Base-by-base conservation (phyloP, 2,113 vertebrate genomes). In the Xiphias gladius region DNA sequence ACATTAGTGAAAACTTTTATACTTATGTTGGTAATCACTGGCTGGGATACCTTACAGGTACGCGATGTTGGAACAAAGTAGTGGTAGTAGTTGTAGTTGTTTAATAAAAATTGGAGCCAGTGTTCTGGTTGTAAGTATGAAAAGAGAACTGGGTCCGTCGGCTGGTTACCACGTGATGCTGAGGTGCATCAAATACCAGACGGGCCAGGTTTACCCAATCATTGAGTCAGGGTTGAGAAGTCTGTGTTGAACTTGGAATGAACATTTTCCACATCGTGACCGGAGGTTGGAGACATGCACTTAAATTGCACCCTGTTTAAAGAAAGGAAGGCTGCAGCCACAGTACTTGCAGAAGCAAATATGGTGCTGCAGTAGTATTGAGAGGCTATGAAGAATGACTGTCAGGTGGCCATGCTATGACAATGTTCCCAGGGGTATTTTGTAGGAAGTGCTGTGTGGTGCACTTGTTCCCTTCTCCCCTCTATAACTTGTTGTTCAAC, bases 151-250 rank as follows among this genome's bases (percentile, higher is more conserved):
- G 32, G 64, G 30, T 9, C 30, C 24, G 62, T 64, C 12, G 28
- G 37, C 28, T 37, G 39, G 58, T 73, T 39, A 14, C 11, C 17
- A 59, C 6, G 5, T 68, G 30, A 46, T 41, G 9, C 52, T 28
- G 30, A 59, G 43, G 6, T 10, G 17, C 28, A 78, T 61, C 30
- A 22, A 22, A 78, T 68, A 48, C 26, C 63, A 68, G 65, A 69
- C 52, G 50, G 19, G 13, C 30, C 24, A 63, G 32, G n/a, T 41
- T 30, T 57, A 64, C 35, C 11, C 14, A 24, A 13, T 81, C 19
- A 43, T 6, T 7, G 39, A 26, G 41, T 39, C 55, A 48, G 43
- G 26, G 14, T 66, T 30, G 30, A 58, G 28, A 67, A 24, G 3
- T 22, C 35, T 37, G 61, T 37, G 30, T n/a, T 63, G 19, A 59